Evolutionary conservation across 2,113 vertebrate species (phyloP).

Genomic region (Dasyornis broadbenti): DNA sequence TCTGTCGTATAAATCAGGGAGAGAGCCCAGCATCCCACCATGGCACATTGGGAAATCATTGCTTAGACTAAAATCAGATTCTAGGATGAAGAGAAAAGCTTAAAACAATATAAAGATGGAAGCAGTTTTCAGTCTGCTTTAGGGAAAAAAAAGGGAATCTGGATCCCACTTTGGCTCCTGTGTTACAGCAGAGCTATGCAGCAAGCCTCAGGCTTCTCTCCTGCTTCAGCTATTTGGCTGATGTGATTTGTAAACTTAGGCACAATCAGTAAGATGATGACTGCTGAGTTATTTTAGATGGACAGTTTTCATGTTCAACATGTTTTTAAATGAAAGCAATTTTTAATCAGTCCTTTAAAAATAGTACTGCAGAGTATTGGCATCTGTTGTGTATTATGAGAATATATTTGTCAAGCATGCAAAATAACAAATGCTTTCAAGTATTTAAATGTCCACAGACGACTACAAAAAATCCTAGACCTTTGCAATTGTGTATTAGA

Average conservation of each 20-base stretch:
- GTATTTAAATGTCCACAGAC: background rate
- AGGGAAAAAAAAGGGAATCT: background rate
- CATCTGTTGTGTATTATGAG: conserved; percentile 37
- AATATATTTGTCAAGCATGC: conserved; percentile 19
- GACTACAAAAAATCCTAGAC: background rate
- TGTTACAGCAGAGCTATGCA: background rate
- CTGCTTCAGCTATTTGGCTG: background rate
- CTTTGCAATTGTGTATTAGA: background rate
- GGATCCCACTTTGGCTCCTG: background rate
- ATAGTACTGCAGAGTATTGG: conserved; percentile 41
- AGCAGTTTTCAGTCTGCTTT: background rate
- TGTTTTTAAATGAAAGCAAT: conserved; percentile 51
- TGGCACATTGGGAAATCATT: background rate
- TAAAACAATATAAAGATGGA: background rate
- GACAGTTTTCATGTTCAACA: conserved; percentile 51
- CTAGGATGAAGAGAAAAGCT: background rate
- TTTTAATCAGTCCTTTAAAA: conserved; percentile 56
- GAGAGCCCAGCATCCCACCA: background rate
- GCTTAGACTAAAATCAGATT: background rate
- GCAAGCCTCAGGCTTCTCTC: background rate
- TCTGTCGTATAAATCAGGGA: background rate
- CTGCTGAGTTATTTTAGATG: conserved; percentile 51
- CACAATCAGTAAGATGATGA: conserved; percentile 17
- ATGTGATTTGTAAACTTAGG: conserved; percentile 41
- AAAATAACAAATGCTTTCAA: conserved; percentile 38